A percentile compares a stretch with the other conserved stretches of the same genome.
Evolutionary conservation across 1,140 invertebrate species (phyloP).

Genomic region (Eumeta japonica): DNA sequence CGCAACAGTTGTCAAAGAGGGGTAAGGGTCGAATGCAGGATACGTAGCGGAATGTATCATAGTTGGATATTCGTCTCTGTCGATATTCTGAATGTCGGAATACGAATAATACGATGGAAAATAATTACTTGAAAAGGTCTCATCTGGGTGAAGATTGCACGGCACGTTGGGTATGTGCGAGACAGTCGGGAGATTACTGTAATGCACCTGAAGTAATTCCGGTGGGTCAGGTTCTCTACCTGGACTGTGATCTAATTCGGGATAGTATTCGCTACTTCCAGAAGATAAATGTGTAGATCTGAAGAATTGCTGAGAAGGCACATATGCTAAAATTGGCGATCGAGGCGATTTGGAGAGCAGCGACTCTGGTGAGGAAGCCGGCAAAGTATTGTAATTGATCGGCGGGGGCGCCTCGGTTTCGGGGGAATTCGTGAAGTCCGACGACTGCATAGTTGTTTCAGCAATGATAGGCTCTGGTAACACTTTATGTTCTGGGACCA

Average conservation of each 20-base stretch:
- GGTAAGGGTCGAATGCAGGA: slow-evolving; percentile 42
- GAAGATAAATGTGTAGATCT: slow-evolving; percentile 25
- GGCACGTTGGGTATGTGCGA: slow-evolving; percentile 49
- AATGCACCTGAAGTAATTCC: slow-evolving; percentile 47
- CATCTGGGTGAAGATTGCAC: slow-evolving; percentile 40
- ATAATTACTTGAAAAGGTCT: too few species aligned
- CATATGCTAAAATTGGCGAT: slow-evolving; percentile 31
- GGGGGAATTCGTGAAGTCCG: slow-evolving; percentile 40
- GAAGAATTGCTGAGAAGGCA: slow-evolving; percentile 36
- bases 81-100: slow-evolving; percentile 25
- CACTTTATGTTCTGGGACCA: slow-evolving; percentile 38
- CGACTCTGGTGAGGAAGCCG: slow-evolving; percentile 17
- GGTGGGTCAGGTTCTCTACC: slow-evolving; percentile 33
- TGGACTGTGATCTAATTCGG: slow-evolving; percentile 34
- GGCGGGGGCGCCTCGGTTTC: slow-evolving; percentile 40
- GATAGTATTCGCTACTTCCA: slow-evolving; percentile 26
- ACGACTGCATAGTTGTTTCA: slow-evolving; percentile 45
- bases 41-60: slow-evolving; percentile 48
- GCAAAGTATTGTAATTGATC: slow-evolving; percentile 42
- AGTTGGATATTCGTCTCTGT: slow-evolving; percentile 9
- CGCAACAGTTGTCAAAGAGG: slow-evolving; percentile 43
- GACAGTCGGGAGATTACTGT: slow-evolving; percentile 41
- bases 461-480: slow-evolving; percentile 34
- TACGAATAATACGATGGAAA: slow-evolving; percentile 14
- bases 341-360: slow-evolving; percentile 13